Evolutionary conservation across 2,888 invertebrate genomes (phyloP).

Genomic region (Gonocerus acuteangulatus): DNA sequence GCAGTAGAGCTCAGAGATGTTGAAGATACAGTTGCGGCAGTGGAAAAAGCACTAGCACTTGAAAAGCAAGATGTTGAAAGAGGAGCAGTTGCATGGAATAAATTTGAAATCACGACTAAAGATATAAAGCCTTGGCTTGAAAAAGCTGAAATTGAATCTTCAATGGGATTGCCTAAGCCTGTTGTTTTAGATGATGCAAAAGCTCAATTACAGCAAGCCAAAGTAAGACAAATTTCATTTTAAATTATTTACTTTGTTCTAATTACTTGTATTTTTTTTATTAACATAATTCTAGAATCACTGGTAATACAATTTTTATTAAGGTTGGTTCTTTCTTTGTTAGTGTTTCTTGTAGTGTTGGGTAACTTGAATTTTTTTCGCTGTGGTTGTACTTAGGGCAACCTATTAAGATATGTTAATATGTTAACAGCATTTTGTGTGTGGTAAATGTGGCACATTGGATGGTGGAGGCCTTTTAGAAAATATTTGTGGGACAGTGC

Average conservation of each 20-base stretch:
- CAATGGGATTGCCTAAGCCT: conserved; percentile 53
- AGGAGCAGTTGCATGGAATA: conserved; percentile 76
- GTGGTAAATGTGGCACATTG: too few relatives aligned
- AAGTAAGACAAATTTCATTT: conserved; percentile 40
- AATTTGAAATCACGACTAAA: conserved; percentile 61
- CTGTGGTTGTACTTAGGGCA: too few relatives aligned
- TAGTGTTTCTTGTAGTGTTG: too few relatives aligned
- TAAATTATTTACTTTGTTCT: background rate
- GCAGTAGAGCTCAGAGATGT: conserved; percentile 53
- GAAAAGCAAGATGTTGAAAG: conserved; percentile 67
- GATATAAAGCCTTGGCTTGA: conserved; percentile 82
- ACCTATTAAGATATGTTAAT: too few relatives aligned
- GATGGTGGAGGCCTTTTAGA: too few relatives aligned
- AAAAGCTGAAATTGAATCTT: conserved; percentile 73
- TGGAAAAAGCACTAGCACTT: conserved; percentile 43
- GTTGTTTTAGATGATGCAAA: conserved; percentile 72
- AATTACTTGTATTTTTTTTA: too few relatives aligned
- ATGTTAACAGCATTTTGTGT: too few relatives aligned
- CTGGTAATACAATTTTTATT: too few relatives aligned
- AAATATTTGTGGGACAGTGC: too few relatives aligned
- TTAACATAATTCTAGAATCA: background rate
- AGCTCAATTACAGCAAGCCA: conserved; percentile 62
- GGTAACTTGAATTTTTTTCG: too few relatives aligned
- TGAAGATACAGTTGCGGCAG: conserved; percentile 29
- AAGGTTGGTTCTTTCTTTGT: too few relatives aligned